phyloP scores from a whole-genome alignment of 2,113 vertebrate genomes.

The Mormyrus iriodes region DNA sequence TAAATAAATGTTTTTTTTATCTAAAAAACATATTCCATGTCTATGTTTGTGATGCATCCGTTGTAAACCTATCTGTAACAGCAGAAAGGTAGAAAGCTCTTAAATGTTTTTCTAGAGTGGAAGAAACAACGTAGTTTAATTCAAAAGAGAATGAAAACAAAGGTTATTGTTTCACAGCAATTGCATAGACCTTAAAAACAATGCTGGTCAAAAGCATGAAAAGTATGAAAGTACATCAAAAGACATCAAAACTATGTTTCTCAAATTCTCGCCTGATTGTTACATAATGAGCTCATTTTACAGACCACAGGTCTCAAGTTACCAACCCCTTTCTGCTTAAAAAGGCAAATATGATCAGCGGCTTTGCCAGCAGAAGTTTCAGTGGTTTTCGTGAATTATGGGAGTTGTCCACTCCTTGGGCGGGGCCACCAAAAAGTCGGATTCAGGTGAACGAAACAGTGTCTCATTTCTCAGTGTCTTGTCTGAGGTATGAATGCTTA shows the following conservation, averaged over 20 bases:
- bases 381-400: not conserved
- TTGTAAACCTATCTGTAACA: not conserved
- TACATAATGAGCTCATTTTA: not conserved
- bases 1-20: conserved; percentile 7
- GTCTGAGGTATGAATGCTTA: not conserved
- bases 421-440: not conserved
- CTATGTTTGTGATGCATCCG: not conserved
- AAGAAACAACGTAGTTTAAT: not conserved
- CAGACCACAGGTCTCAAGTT: not conserved
- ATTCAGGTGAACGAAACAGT: not conserved
- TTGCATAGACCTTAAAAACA: not conserved
- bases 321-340: not conserved
- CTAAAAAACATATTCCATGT: conserved; percentile 4
- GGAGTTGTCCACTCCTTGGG: not conserved
- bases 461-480: not conserved
- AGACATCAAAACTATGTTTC: not conserved
- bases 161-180: not conserved
- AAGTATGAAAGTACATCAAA: not conserved
- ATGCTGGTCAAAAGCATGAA: not conserved
- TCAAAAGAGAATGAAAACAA: not conserved
- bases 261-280: not conserved
- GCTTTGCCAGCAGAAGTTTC: not conserved
- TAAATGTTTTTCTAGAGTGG: not conserved
- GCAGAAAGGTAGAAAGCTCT: not conserved
- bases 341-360: not conserved